Base-by-base conservation (phyloP, 2,797 vertebrate species). In the Onychomys leucogaster region DNA sequence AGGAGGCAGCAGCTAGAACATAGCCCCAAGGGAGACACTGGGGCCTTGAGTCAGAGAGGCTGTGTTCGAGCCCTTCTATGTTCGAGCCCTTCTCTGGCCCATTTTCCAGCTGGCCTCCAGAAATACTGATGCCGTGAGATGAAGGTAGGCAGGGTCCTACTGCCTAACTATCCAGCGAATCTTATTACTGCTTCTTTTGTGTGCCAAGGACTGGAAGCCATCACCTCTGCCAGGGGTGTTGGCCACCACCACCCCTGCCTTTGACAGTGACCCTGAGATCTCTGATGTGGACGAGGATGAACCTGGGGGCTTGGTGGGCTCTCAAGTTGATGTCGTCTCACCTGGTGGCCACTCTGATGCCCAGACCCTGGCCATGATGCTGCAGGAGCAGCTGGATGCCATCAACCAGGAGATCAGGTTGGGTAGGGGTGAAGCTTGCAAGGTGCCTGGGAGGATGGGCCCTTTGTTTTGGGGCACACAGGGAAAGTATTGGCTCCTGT, bases 401-500 rank as follows among this genome's bases (percentile, higher is more conserved):
- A 99, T 99, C 98, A 99, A 99, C 0, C 99, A 99, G 96, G 99
- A 99, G 99, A 99, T 99, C 98, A 99, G 99, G 99, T 99, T 98
- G 43, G 90, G 59, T 63, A 1, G 6, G 34, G 52, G 0, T 0
- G 37, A 61, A 0, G 13, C 65, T 32, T 0, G n/a, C 71, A 78
- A 25, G 34, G 52, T 12, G 37, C 69, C 17, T 37, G 34, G 41
- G 63, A 23, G 55, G 52, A 3, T 0, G 46, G 4, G 49, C 61
- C 1, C 37, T 75, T n/a, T 16, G 0, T 16, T 43, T 34, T 57
- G 77, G 32, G 32, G n/a, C 41, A 4, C 46, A n/a, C 43, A 34
- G 67, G 49, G 41, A 29, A 91, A n/a, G 34, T 67, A 3, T 63
- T n/a, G 32, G 27, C 55, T 67, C 27, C 17, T n/a, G 9, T 90